Evolutionary conservation across 2,888 invertebrate species (phyloP), one percentile per base, ranked within the genome.

Genomic region (Drosophila stalkeri): DNA sequence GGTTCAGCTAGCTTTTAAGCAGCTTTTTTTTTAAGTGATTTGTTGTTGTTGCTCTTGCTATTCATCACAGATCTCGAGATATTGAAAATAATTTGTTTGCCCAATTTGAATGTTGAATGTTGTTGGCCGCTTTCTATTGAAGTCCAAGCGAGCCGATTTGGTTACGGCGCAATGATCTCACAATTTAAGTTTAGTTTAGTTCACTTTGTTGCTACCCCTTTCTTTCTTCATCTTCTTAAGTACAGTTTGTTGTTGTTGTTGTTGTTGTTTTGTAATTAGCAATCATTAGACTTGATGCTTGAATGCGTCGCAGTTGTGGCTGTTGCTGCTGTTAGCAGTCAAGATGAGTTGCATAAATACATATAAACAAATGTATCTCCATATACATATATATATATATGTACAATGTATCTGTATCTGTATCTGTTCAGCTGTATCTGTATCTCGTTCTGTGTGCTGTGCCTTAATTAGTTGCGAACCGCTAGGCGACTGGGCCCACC

Each of bases 381-480:
- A 27, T 16, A 16, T 47, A 16, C 16, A 14, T 46, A 18, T 18
- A 0, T 31, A 5, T 44, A 12, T 44, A n/a, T 46, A 27, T 6
- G 39, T 44, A 23, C 44, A 20, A 12, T 27, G 41, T 39, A 39
- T 39, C 16, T 8, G 37, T 43, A 18, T 56, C 0, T 55, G 41
- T 56, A 20, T 20, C 23, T 56, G 14, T 56, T 16, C 39, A n/a
- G 16, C 51, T 72, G 51, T 71, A 71, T 75, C 55, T 56, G 33
- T 62, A 72, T 71, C 64, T 78, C 41, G 67, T 77, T 81, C 80
- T 80, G 77, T 80, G 77, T 49, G 57, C 61, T 69, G 56, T 72
- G 84, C 75, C 82, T 87, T 89, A 89, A 85, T 85, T 85, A 89
- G 85, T 85, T 87, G 82, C 70, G 74, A 86, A 70, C 90, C 90